phyloP scores from a whole-genome alignment of 2,888 invertebrate genomes.

The Atrina japonica region DNA sequence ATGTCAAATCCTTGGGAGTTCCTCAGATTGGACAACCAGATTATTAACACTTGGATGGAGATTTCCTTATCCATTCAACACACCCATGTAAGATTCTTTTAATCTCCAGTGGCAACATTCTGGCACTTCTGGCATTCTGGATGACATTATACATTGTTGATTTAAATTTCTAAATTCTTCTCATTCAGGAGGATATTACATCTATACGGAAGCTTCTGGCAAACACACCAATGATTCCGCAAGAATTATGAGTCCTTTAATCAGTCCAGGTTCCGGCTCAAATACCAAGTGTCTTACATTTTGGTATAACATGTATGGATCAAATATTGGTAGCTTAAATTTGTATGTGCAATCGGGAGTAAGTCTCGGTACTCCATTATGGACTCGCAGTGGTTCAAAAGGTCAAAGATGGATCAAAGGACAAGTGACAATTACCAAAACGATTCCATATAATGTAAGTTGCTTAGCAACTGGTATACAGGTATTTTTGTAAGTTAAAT shows the following conservation, averaged over 20 bases:
- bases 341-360: constrained; percentile 52
- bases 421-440: constrained; percentile 50
- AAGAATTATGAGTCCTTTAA: constrained; percentile 46
- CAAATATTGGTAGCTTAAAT: constrained; percentile 62
- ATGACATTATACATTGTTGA: too few relatives aligned
- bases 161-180: too few relatives aligned
- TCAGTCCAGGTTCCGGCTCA: constrained; percentile 31
- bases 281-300: constrained; percentile 61
- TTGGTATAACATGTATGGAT: constrained; percentile 75
- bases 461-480: too few relatives aligned
- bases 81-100: too few relatives aligned
- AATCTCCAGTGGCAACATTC: too few relatives aligned
- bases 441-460: constrained; percentile 52
- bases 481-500: too few relatives aligned
- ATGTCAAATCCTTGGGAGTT: too few relatives aligned
- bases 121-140: too few relatives aligned
- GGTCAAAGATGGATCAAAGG: constrained; percentile 62
- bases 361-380: constrained; percentile 48
- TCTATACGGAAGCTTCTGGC: constrained; percentile 60
- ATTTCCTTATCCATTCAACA: too few relatives aligned
- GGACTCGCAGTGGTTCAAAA: constrained; percentile 59
- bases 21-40: too few relatives aligned
- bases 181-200: constrained; percentile 64
- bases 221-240: constrained; percentile 49
- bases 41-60: too few relatives aligned